Conservation (phyloP, 2,113 vertebrate species). For the Chamaea fasciata region DNA sequence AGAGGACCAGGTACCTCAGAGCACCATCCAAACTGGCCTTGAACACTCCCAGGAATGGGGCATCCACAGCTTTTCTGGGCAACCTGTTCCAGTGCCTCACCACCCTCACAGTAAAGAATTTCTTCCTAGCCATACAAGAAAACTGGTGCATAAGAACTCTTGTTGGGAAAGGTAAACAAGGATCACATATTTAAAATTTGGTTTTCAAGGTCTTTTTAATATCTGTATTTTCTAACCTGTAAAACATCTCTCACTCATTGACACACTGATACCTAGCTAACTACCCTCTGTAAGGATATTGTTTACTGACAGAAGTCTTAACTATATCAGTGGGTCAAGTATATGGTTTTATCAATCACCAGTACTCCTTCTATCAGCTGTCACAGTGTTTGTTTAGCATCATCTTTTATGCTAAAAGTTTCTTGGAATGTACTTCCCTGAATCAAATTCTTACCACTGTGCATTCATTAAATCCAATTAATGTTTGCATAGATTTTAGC, state of each 20-base stretch:
- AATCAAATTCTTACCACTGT: background rate
- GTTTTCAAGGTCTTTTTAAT: background rate
- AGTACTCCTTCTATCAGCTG: background rate
- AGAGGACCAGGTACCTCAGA: background rate
- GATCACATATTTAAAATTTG: background rate
- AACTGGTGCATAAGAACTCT: background rate
- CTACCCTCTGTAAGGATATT: background rate
- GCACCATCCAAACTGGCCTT: background rate
- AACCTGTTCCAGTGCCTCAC: accelerated
- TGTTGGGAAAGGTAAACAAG: background rate
- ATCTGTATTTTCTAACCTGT: background rate
- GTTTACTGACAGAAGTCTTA: background rate
- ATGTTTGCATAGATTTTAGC: background rate
- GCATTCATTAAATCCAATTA: background rate
- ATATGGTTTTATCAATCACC: background rate
- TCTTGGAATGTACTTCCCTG: background rate
- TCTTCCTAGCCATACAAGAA: background rate
- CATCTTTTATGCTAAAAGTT: background rate
- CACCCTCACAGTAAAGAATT: background rate
- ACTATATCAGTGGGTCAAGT: background rate
- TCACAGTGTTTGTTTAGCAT: background rate
- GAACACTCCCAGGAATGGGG: background rate
- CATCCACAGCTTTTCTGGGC: background rate
- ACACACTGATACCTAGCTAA: background rate
- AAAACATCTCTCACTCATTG: background rate